These are phyloP conservation scores for Thunnus albacares DNA, from an alignment of 2,797 vertebrate species.

Conservation along the genomic window DNA sequence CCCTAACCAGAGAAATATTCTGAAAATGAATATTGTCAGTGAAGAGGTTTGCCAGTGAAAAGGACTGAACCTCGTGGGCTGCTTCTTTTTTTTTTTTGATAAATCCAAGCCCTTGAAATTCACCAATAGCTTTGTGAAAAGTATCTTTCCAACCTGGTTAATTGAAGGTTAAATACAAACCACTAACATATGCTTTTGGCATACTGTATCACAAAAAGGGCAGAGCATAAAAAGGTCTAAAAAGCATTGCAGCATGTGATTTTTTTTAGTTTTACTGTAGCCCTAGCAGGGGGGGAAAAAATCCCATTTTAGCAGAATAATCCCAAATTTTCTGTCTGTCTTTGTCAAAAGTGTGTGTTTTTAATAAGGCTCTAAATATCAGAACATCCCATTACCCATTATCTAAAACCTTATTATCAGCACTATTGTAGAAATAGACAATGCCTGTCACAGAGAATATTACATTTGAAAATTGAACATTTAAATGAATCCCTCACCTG, in stretches of 20 bases:
- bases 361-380: slow-evolving; percentile 79
- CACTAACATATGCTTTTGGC: slow-evolving; percentile 39
- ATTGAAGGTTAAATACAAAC: slow-evolving; percentile 63
- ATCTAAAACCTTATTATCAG: slow-evolving; percentile 79
- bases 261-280: slow-evolving; percentile 18
- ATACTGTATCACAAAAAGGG: slow-evolving; percentile 35
- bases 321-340: slow-evolving; percentile 29
- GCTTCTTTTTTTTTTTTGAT: slow-evolving; percentile 6
- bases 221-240: slow-evolving; percentile 32
- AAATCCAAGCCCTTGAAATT: slow-evolving; percentile 47
- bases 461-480: slow-evolving; percentile 79
- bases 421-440: slow-evolving; percentile 78
- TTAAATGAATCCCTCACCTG: slow-evolving; percentile 80
- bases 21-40: slow-evolving; percentile 41
- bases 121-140: slow-evolving; percentile 26
- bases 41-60: slow-evolving; percentile 44
- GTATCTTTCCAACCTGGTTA: slow-evolving; percentile 50
- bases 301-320: slow-evolving; percentile 32
- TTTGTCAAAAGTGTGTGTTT: slow-evolving; percentile 62
- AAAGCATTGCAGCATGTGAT: slow-evolving; percentile 19
- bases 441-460: slow-evolving; percentile 76
- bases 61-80: slow-evolving; percentile 22
- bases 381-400: slow-evolving; percentile 76
- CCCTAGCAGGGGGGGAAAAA: background rate
- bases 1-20: slow-evolving; percentile 16